Percentiles rank a stretch among this genome's conserved stretches.
Evolutionary conservation across 2,113 vertebrate genomes (phyloP).

Genomic region (Amphiprion percula): DNA sequence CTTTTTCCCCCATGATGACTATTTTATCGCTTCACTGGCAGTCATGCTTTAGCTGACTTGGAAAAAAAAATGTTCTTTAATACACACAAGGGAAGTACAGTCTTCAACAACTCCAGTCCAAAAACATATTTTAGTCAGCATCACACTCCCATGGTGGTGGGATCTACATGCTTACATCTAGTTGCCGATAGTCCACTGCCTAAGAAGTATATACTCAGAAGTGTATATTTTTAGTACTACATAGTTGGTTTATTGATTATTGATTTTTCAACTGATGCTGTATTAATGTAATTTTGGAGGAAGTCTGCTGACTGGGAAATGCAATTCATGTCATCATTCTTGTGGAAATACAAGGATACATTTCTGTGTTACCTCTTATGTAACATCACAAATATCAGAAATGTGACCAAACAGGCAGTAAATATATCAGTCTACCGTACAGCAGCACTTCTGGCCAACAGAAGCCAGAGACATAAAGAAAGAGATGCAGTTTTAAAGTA

Average conservation of each 20-base stretch:
- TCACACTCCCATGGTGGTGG: constrained; percentile 1
- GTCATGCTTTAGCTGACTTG: constrained; percentile 23
- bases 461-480: no score
- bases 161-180: constrained; percentile 25
- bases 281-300: constrained; percentile 10
- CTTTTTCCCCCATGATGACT: constrained; percentile 28
- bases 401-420: constrained; percentile 37
- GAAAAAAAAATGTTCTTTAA: constrained; percentile 39
- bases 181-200: constrained; percentile 12
- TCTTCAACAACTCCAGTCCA: constrained; percentile 16
- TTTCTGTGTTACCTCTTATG: constrained; percentile 13
- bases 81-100: constrained; percentile 28
- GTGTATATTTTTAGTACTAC: background rate
- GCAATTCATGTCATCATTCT: constrained; percentile 10
- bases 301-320: constrained; percentile 8
- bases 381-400: constrained; percentile 31
- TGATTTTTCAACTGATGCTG: constrained; percentile 4
- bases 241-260: background rate
- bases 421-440: constrained; percentile 1
- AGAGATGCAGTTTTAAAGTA: no score
- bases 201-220: background rate
- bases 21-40: constrained; percentile 41
- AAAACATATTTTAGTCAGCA: constrained; percentile 28
- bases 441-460: background rate
- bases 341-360: background rate